These are phyloP conservation scores for Tetramorium alpestre DNA, from an alignment of 1,140 invertebrate species.

Conservation along the genomic window DNA sequence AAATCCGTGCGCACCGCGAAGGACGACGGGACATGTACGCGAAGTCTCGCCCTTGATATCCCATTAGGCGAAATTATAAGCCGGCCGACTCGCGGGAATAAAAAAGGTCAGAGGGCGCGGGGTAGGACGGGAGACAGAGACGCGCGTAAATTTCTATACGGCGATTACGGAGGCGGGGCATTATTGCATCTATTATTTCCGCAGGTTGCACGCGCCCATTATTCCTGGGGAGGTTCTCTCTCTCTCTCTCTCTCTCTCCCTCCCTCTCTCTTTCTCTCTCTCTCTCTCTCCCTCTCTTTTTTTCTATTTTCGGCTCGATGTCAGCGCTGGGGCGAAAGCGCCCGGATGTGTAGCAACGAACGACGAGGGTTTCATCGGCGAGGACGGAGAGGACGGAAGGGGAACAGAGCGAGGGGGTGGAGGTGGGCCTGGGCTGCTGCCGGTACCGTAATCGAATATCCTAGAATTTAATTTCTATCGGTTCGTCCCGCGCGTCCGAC, in stretches of 20 bases:
- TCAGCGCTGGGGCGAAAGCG: conserved; percentile 63
- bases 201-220: conserved; percentile 67
- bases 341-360: conserved; percentile 67
- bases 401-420: conserved; percentile 33
- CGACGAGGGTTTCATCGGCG: conserved; percentile 71
- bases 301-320: conserved; percentile 66
- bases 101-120: conserved; percentile 51
- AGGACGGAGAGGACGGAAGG: conserved; percentile 41
- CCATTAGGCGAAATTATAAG: conserved; percentile 59
- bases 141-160: conserved; percentile 62
- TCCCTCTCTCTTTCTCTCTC: background rate
- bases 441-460: conserved; percentile 84
- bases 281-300: background rate
- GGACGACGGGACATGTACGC: conserved; percentile 27
- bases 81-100: conserved; percentile 57
- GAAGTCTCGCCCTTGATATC: conserved; percentile 53
- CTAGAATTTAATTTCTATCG: conserved; percentile 86
- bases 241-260: background rate
- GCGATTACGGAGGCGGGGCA: conserved; percentile 67
- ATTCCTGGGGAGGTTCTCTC: conserved; percentile 54
- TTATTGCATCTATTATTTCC: conserved; percentile 70
- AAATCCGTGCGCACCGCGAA: conserved; percentile 32
- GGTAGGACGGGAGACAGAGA: conserved; percentile 20
- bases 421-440: conserved; percentile 57
- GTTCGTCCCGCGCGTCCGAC: conserved; percentile 83